These are phyloP conservation scores for Drosophila sturtevanti DNA, from an alignment of 1,140 invertebrate genomes.

Conservation along the genomic window DNA sequence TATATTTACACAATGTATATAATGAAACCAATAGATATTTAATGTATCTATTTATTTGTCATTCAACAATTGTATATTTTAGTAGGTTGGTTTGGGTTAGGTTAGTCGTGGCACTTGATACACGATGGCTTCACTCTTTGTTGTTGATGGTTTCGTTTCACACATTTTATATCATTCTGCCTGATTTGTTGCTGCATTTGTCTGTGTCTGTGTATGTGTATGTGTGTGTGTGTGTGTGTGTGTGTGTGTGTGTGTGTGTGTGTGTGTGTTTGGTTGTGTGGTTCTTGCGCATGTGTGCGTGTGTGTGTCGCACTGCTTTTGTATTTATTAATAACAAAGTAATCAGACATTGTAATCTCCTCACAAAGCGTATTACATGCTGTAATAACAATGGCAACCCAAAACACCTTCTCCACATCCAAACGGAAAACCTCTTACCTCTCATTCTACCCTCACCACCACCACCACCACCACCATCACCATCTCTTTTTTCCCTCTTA, in stretches of 20 bases:
- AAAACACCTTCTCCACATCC: not conserved
- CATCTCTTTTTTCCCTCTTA: not conserved
- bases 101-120: not conserved
- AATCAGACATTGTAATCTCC: slow-evolving; percentile 79
- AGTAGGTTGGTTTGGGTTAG: not conserved
- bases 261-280: slow-evolving; percentile 9
- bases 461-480: too few relatives aligned
- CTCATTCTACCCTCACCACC: not conserved
- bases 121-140: not conserved
- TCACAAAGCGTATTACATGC: slow-evolving; percentile 75
- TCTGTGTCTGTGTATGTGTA: not conserved
- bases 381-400: slow-evolving; percentile 73
- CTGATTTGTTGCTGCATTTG: slow-evolving; percentile 1
- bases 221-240: slow-evolving; percentile 20
- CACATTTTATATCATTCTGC: slow-evolving; percentile 4
- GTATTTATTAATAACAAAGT: slow-evolving; percentile 81
- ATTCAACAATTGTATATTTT: not conserved
- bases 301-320: slow-evolving; percentile 62
- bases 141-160: not conserved
- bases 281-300: not conserved
- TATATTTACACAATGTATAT: not conserved
- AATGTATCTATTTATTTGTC: not conserved
- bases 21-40: not conserved
- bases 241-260: slow-evolving; percentile 1
- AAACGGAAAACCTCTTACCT: slow-evolving; percentile 22